These are phyloP conservation scores for Antigone vipio DNA, from an alignment of 2,113 vertebrate genomes.

Conservation along the genomic window DNA sequence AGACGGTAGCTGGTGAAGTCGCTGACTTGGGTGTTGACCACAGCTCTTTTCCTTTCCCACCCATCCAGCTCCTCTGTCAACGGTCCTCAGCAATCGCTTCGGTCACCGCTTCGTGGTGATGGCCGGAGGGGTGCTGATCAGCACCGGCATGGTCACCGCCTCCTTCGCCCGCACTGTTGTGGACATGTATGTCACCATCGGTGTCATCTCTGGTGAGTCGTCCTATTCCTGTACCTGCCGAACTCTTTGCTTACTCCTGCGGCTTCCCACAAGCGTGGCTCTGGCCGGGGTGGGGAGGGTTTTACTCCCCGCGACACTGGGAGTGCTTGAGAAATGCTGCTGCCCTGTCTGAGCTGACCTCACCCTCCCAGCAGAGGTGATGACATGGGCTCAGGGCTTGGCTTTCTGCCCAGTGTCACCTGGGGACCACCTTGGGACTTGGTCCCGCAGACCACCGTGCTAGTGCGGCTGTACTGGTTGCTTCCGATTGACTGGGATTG, in stretches of 20 bases:
- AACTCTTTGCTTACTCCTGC: accelerated
- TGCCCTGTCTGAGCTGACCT: background rate
- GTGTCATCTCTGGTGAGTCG: conserved; percentile 84
- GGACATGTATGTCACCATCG: conserved; percentile 90
- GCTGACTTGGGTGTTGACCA: background rate
- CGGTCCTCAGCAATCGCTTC: conserved; percentile 86
- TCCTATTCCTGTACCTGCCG: accelerated
- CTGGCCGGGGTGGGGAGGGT: background rate
- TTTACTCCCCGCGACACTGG: accelerated
- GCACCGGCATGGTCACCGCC: conserved; percentile 81
- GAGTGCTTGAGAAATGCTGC: background rate
- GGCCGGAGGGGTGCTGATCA: conserved; percentile 86
- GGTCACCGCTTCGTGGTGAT: conserved; percentile 91
- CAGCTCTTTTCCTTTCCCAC: accelerated
- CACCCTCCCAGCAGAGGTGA: background rate
- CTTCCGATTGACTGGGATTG: background rate
- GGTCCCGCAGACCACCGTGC: background rate
- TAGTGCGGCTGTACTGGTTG: accelerated
- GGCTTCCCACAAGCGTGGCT: background rate
- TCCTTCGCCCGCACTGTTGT: conserved; percentile 83
- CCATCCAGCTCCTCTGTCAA: conserved; percentile 85
- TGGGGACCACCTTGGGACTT: background rate
- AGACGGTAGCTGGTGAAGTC: background rate
- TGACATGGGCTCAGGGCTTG: background rate
- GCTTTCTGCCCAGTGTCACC: background rate